These are phyloP conservation scores for Lomographa bimaculata DNA, from an alignment of 2,888 invertebrate genomes.

Conservation along the genomic window DNA sequence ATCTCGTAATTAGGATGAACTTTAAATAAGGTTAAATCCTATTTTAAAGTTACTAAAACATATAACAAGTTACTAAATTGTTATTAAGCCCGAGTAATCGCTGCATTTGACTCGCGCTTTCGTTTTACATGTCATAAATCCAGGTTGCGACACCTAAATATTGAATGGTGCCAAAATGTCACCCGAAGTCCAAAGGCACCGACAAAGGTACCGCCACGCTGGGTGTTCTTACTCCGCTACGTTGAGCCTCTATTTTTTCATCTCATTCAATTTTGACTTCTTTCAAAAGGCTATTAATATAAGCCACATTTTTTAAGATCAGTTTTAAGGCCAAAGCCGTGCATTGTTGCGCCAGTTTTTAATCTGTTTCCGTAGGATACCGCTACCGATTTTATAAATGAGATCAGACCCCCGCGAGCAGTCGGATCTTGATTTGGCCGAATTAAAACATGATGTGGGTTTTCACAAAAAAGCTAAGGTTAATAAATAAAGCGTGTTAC, in stretches of 20 bases:
- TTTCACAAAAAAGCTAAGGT: constrained; percentile 65
- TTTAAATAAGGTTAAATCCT: too few species aligned
- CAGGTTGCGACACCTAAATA: constrained; percentile 79
- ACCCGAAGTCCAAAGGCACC: constrained; percentile 75
- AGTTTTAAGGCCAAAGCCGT: constrained; percentile 73
- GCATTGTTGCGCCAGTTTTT: constrained; percentile 76
- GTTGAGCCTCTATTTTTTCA: constrained; percentile 79
- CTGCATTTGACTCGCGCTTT: constrained; percentile 57
- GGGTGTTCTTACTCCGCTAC: constrained; percentile 78
- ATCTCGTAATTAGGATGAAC: too few species aligned
- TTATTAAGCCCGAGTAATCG: constrained; percentile 34
- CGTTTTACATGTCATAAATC: constrained; percentile 76
- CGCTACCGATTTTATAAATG: constrained; percentile 82
- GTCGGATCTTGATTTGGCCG: constrained; percentile 72
- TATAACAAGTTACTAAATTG: constrained; percentile 34
- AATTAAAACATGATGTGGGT: constrained; percentile 80
- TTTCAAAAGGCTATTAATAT: constrained; percentile 83
- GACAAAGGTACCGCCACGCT: constrained; percentile 77
- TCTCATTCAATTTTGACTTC: constrained; percentile 83
- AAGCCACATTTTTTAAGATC: constrained; percentile 80
- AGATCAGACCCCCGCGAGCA: constrained; percentile 44
- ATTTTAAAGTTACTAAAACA: too few species aligned
- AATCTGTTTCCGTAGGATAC: constrained; percentile 82
- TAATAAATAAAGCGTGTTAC: constrained; percentile 75
- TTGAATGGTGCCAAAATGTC: constrained; percentile 84